Base-by-base conservation (phyloP, 2,888 invertebrate genomes). In the Sphinx pinastri region DNA sequence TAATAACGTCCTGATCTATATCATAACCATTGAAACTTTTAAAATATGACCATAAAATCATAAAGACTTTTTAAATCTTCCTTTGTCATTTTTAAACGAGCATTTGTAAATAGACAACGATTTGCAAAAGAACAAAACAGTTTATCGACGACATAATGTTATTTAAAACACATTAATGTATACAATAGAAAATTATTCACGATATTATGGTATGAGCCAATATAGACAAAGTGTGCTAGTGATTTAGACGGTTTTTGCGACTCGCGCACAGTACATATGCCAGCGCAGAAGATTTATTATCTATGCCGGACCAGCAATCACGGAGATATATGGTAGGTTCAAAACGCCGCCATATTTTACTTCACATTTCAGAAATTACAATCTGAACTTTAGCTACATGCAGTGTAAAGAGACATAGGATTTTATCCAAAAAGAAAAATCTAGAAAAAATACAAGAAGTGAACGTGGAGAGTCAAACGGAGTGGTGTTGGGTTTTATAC, bases 381-480 rank as follows among this genome's bases (percentile, higher is more conserved):
- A 1, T 1, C 8, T 2, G 8, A 16, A 38, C 38, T 16, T 47
- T 12, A 63, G 6, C 45, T 47, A 13, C 60, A 45, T n/a, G 47
- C 47, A 47, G 47, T 47, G 47, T 63, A 63, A 60, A 63, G 47
- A 60, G 38, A 63, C n/a, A 25, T 19, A 19, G 13, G 63, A 49
- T 63, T 63, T 63, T 49, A 49, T 6, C 63, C 12, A 55, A 19
- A 16, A 54, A 55, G 55, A 63, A 19, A 47, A 49, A 63, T 12
- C 47, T 49, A 16, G 13, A 25, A 63, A 63, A 47, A 16, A 60
- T 38, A 59, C 14, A 45, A 59, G 10, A 31, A 3, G 8, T 4
- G 45, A 49, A 49, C 16, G 63, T 13, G 47, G 19, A 25, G 63
- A 49, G 49, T 49, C 19, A 63, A 63, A 63, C 13, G 63, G 7